These are phyloP conservation scores for Neofelis nebulosa DNA, from an alignment of 2,113 vertebrate species.

Conservation along the genomic window DNA sequence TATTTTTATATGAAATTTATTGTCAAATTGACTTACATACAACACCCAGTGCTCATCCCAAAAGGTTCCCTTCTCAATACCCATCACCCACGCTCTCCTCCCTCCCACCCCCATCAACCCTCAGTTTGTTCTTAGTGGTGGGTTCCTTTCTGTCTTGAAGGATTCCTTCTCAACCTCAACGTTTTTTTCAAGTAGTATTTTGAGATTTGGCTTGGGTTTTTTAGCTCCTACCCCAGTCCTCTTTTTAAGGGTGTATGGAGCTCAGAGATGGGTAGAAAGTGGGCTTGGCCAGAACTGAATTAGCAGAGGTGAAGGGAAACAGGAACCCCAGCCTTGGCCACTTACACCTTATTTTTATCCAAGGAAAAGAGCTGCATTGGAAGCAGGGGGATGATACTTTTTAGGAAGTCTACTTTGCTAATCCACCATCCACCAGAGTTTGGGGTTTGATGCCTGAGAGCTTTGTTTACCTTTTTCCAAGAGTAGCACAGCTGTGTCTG, in stretches of 20 bases:
- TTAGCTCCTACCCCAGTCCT: background rate
- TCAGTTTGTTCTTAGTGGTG: background rate
- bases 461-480: conserved; percentile 61
- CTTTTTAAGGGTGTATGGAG: conserved; percentile 30
- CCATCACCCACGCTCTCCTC: too few relatives aligned
- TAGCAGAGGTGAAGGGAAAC: conserved; percentile 56
- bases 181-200: conserved; percentile 56
- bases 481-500: conserved; percentile 41
- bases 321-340: conserved; percentile 13
- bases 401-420: conserved; percentile 18
- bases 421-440: background rate
- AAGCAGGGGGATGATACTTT: conserved; percentile 39
- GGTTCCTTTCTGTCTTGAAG: background rate
- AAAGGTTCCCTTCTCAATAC: too few relatives aligned
- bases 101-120: too few relatives aligned
- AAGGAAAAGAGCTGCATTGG: background rate
- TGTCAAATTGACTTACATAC: too few relatives aligned
- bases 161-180: conserved; percentile 38
- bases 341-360: conserved; percentile 60
- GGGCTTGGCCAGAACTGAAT: conserved; percentile 51
- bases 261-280: conserved; percentile 61
- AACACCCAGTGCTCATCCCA: too few relatives aligned
- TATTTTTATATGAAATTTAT: too few relatives aligned
- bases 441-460: conserved; percentile 45
- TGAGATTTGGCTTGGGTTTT: conserved; percentile 30